These are phyloP conservation scores for Neoarius graeffei DNA, from an alignment of 2,113 vertebrate species.

Conservation along the genomic window DNA sequence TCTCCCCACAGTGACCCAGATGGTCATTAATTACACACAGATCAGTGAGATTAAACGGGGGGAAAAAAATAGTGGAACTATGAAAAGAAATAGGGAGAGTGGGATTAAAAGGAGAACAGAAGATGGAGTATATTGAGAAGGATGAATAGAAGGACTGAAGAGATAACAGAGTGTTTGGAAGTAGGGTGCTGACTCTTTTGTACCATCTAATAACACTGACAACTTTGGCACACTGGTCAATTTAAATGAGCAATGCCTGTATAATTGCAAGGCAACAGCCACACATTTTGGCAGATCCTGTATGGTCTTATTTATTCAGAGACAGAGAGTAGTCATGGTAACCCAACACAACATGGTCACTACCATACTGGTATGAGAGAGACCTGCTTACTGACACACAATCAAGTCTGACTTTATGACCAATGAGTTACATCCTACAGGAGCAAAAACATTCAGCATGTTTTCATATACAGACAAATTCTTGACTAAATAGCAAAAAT, in stretches of 20 bases:
- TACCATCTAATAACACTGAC: neutral
- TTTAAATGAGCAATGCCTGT: neutral
- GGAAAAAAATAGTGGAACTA: neutral
- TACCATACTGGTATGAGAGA: neutral
- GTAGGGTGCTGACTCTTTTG: neutral
- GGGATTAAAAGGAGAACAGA: constrained; percentile 24
- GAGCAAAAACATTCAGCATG: neutral
- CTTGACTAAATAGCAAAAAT: neutral
- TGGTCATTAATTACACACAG: constrained; percentile 73
- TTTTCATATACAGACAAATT: neutral
- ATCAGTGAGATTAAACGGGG: constrained; percentile 71
- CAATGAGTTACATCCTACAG: neutral
- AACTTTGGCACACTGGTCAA: neutral
- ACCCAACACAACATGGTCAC: neutral
- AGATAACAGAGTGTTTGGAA: neutral
- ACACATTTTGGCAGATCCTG: constrained; percentile 12
- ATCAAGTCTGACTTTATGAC: neutral
- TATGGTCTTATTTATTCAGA: neutral
- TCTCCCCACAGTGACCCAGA: constrained; percentile 71
- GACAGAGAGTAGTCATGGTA: neutral
- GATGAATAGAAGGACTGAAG: neutral
- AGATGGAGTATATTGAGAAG: neutral
- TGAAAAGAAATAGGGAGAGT: constrained; percentile 42
- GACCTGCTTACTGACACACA: neutral
- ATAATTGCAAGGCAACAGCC: neutral